A percentile compares a stretch with the other conserved stretches of the same genome.
Evolutionary conservation across 2,888 invertebrate genomes (phyloP).

Genomic region (Tenthredo distinguenda): DNA sequence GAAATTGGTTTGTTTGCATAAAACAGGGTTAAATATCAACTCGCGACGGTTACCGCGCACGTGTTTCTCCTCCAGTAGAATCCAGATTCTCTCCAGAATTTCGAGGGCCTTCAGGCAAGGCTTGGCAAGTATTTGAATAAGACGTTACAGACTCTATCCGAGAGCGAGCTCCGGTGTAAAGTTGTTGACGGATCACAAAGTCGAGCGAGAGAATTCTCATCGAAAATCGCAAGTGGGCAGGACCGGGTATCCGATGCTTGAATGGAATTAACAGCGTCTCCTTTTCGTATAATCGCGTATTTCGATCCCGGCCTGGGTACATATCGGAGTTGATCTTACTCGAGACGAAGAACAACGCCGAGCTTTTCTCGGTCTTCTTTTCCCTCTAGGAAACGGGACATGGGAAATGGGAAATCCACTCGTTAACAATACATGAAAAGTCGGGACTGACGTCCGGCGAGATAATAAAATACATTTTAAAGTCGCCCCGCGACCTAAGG

Average conservation of each 20-base stretch:
- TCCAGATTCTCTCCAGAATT: not conserved
- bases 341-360: not conserved
- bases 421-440: not conserved
- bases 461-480: conserved; percentile 21
- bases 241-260: not conserved
- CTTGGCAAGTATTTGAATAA: conserved; percentile 17
- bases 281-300: not conserved
- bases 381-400: not conserved
- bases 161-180: not conserved
- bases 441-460: not conserved
- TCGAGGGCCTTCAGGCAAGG: not conserved
- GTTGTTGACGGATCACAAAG: conserved; percentile 28
- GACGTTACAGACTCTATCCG: conserved; percentile 17
- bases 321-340: not conserved
- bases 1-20: not conserved
- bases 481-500: not conserved
- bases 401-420: not conserved
- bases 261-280: not conserved
- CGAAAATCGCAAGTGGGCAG: conserved; percentile 13
- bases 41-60: not conserved
- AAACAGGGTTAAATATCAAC: not conserved
- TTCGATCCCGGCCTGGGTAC: not conserved
- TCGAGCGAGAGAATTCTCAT: conserved; percentile 15
- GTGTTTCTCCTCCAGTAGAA: conserved; percentile 1
- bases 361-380: not conserved